Evolutionary conservation across 2,797 vertebrate species (phyloP).

Genomic region (Podarcis siculus): DNA sequence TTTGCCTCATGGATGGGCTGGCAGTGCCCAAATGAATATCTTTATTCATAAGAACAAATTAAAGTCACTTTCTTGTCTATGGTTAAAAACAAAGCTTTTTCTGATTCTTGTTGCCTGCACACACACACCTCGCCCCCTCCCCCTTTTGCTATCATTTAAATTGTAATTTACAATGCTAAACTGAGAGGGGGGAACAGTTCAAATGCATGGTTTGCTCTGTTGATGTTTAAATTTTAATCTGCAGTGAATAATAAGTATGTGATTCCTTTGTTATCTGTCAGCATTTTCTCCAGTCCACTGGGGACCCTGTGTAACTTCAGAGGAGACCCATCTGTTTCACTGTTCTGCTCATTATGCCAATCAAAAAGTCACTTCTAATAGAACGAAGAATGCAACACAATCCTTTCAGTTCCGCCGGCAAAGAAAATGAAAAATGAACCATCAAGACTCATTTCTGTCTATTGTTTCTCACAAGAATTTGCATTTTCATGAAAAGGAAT

Average conservation of each 20-base stretch:
- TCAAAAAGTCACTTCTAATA: constrained; percentile 69
- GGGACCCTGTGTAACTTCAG: constrained; percentile 69
- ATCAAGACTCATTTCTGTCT: constrained; percentile 52
- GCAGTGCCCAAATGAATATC: background rate
- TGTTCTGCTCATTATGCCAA: constrained; percentile 72
- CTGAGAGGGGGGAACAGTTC: constrained; percentile 33
- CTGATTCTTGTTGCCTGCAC: background rate
- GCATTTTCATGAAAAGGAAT: constrained; percentile 56
- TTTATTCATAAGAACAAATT: background rate
- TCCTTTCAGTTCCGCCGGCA: constrained; percentile 44
- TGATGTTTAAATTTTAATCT: constrained; percentile 77
- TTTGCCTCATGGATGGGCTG: no score
- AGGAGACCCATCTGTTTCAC: constrained; percentile 71
- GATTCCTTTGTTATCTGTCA: constrained; percentile 71
- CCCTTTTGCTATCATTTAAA: constrained; percentile 13
- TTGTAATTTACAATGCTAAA: constrained; percentile 36
- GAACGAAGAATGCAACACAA: background rate
- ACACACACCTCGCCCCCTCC: background rate
- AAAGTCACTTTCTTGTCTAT: background rate
- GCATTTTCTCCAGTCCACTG: constrained; percentile 68
- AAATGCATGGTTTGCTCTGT: constrained; percentile 52
- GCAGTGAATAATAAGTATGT: constrained; percentile 64
- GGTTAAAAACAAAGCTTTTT: background rate
- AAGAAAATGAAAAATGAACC: constrained; percentile 38
- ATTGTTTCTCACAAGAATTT: constrained; percentile 42